Conservation (phyloP, 2,113 vertebrate genomes). For the Tachysurus fulvidraco region DNA sequence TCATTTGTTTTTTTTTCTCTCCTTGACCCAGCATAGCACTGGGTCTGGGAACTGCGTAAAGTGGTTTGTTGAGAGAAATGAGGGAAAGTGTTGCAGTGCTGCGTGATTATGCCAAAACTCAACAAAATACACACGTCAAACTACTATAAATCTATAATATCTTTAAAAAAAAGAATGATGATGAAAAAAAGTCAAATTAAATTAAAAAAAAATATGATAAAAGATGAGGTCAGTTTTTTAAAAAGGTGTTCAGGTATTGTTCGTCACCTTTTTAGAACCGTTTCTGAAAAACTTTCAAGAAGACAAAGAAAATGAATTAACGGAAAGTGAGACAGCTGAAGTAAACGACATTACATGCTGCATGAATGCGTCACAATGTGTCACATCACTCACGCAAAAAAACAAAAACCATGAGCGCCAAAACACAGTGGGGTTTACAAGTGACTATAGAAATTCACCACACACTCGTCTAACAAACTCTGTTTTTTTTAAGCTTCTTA, state of each 20-base stretch:
- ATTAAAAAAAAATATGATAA: background rate
- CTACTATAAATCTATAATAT: background rate
- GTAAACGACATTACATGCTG: conserved; percentile 78
- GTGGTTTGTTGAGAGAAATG: background rate
- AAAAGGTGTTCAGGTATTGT: background rate
- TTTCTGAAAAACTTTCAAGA: background rate
- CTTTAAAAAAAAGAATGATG: background rate
- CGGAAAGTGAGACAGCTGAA: conserved; percentile 60
- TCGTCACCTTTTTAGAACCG: background rate
- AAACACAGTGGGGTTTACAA: conserved; percentile 71
- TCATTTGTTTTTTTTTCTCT: background rate
- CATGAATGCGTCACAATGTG: conserved; percentile 84
- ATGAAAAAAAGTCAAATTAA: background rate
- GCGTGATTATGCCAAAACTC: background rate
- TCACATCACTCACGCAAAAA: conserved; percentile 78
- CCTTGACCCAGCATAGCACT: conserved; percentile 7
- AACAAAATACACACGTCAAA: background rate
- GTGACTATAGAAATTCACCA: conserved; percentile 80
- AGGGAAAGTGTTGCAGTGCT: background rate
- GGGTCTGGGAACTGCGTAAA: conserved; percentile 2
- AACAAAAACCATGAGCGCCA: conserved; percentile 77
- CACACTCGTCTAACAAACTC: conserved; percentile 69
- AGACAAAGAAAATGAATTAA: conserved; percentile 27
- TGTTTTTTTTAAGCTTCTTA: conserved; percentile 53
- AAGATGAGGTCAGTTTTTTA: background rate